Base-by-base conservation (phyloP, 2,888 invertebrate genomes). In the Neria commutata region DNA sequence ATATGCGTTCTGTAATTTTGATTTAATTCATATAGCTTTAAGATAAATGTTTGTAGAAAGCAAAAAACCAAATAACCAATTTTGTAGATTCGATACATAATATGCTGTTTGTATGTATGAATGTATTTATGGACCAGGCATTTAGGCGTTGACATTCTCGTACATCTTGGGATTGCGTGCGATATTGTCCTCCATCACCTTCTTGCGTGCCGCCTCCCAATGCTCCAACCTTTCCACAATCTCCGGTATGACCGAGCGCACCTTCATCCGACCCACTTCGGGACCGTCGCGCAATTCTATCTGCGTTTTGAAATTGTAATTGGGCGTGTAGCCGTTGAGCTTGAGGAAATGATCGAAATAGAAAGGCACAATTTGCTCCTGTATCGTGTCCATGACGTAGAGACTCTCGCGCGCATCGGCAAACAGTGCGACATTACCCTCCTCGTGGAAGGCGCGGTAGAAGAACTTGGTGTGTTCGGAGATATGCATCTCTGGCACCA, bases 331-430 rank as follows among this genome's bases (percentile, higher is more conserved):
- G 11, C 79, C 80, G 33, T 81, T 77, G 2, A 79, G 17, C 45
- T 72, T 75, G 1, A 81, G 70, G 60, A 80, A 81, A 58, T 81
- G 76, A 67, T 81, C 81, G 40, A 81, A 81, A 50, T 81, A 78
- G 56, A 81, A 81, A 16, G 81, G 80, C 11, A 80, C 76, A 54
- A 78, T 76, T 33, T 78, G 75, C 21, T 81, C 77, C 55, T 79
- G 75, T 21, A 75, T 72, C 1, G 62, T 71, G 55, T 72, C 74
- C 1, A 73, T 63, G 1, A 75, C 67, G 55, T 72, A 66, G 0
- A 79, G 59, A 16, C 74, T 73, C 2, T 73, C 72, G 4, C 68
- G 72, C 0, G 70, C 68, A 2, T 73, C 69, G 0, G 56, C 57
- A 3, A 59, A 37, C 10, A 66, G 68, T 10, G 59, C 60, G 3